Conservation (phyloP, 2,113 vertebrate species). For the Panthera leo region DNA sequence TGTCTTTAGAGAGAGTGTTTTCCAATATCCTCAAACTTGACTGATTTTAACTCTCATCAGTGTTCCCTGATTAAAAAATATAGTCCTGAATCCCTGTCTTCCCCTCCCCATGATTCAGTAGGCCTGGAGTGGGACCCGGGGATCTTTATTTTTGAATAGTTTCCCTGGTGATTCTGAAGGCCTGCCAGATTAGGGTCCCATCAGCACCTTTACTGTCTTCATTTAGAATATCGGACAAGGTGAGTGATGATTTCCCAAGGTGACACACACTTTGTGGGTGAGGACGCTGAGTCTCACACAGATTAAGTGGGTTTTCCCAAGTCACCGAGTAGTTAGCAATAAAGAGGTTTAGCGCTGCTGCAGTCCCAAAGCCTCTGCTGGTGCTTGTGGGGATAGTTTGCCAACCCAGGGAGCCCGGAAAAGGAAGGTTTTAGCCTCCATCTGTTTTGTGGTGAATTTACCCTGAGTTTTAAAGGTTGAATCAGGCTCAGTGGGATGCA, state of each 20-base stretch:
- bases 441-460: neutral
- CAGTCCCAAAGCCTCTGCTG: neutral
- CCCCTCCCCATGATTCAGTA: neutral
- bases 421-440: neutral
- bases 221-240: neutral
- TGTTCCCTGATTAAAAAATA: neutral
- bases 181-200: neutral
- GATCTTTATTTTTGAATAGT: neutral
- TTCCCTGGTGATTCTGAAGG: neutral
- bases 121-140: neutral
- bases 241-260: neutral
- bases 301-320: neutral
- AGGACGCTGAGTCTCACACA: neutral
- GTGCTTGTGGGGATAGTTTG: neutral
- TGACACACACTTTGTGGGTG: neutral
- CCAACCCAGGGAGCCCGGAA: neutral
- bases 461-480: neutral
- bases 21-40: neutral
- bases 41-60: neutral
- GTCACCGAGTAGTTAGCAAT: neutral
- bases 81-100: neutral
- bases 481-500: neutral
- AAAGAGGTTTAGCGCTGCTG: neutral
- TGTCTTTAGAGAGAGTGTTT: neutral
- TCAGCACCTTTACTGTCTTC: fast-evolving